Conservation (phyloP, 2,888 invertebrate genomes). For the Frankliniella intonsa region DNA sequence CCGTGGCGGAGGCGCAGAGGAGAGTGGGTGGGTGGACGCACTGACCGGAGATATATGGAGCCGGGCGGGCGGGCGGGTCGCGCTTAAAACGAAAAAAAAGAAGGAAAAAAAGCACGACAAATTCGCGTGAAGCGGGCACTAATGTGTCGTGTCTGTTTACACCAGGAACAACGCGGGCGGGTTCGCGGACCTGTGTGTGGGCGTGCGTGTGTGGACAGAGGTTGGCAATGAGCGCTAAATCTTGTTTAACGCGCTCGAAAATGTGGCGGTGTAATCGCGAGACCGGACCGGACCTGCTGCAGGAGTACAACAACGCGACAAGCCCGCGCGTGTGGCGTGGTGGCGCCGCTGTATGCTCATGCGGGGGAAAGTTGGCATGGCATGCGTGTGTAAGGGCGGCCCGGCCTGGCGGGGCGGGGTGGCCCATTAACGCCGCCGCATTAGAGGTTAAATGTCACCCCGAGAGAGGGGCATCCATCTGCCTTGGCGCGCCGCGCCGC, state of each 20-base stretch:
- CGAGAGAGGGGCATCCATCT: not conserved
- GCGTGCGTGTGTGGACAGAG: not conserved
- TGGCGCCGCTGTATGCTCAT: not conserved
- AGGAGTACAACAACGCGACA: not conserved
- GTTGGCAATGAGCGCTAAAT: not conserved
- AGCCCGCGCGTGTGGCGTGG: not conserved
- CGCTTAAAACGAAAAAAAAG: not conserved
- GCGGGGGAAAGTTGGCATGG: not conserved
- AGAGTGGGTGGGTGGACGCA: too few relatives aligned
- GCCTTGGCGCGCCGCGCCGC: not conserved
- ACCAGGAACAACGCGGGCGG: not conserved
- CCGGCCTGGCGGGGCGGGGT: not conserved
- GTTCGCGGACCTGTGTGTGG: too few relatives aligned
- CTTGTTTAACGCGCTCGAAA: not conserved
- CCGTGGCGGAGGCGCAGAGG: too few relatives aligned
- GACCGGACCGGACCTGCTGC: not conserved
- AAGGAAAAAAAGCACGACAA: not conserved
- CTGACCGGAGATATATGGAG: too few relatives aligned
- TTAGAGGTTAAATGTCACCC: not conserved
- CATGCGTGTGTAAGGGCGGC: not conserved
- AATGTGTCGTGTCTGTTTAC: not conserved
- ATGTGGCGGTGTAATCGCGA: not conserved
- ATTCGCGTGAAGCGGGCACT: not conserved
- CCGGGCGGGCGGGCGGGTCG: not conserved
- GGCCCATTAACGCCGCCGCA: not conserved